Base-by-base conservation (phyloP, 1,140 invertebrate species). In the Sinonovacula constricta region DNA sequence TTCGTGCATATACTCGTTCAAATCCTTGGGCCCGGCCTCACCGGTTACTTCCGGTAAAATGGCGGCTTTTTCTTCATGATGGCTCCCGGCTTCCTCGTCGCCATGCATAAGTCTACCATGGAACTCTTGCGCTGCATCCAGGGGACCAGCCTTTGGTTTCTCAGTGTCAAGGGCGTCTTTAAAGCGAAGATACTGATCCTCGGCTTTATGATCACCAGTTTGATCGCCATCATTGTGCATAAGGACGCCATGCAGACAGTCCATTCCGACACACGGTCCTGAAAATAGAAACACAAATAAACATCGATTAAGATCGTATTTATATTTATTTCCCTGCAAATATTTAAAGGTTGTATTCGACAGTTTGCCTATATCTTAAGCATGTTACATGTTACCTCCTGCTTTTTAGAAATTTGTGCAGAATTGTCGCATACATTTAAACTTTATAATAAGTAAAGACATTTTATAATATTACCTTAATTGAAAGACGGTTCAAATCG, bases 21-120 rank as follows among this genome's bases (percentile, higher is more conserved):
- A 68, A 65, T 82, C 80, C 49, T 79, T 62, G 3, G 82, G 81
- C 15, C 79, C 82, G 18, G 51, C 54, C 14, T 80, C 49, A n/a
- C 33, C 34, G 0, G 26, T 36, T 10, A 57, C 36, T 39, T 76
- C 39, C 26, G 79, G 65, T 14, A 75, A 54, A 34, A 72, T n/a
- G 49, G n/a, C 70, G 1, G 59, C 74, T 10, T 69, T 54, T 26
- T 85, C 79, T 1, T 60, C 68, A 56, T 86, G 83, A 22, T 74
- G 72, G 1, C 49, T 18, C 7, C 75, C 71, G 1, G 63, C 39
- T 28, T 59, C 69, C 0, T 62, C 59, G 31, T 81, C 86, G 0
- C 83, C 85, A 57, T 87, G 86, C 86, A 87, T 87, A 24, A 87
- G 62, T 7, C 71, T 63, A 2, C 81, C 86, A 45, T 87, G 86